phyloP scores from a whole-genome alignment of 2,113 vertebrate genomes.

The Colius striatus region DNA sequence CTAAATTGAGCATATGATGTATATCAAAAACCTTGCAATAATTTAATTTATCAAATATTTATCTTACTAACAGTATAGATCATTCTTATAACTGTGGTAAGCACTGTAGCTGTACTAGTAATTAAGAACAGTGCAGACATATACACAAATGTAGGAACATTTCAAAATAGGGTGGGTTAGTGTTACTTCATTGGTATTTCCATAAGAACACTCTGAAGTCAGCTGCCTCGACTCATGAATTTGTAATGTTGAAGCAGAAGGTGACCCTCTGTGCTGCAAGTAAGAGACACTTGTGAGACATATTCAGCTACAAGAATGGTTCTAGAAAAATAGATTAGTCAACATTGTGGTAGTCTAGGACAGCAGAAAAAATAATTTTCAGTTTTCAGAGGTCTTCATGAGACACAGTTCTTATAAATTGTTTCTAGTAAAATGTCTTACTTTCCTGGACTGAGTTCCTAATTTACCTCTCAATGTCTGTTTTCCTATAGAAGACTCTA shows the following conservation, averaged over 20 bases:
- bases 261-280: neutral
- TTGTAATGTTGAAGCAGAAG: neutral
- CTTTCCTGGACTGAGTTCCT: neutral
- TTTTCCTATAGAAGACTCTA: neutral
- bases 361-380: neutral
- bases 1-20: neutral
- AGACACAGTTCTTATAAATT: neutral
- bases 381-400: neutral
- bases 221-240: neutral
- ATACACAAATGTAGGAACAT: neutral
- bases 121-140: neutral
- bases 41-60: slow-evolving; percentile 47
- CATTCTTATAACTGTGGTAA: neutral
- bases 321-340: neutral
- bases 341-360: neutral
- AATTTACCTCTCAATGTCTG: neutral
- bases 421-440: neutral
- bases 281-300: neutral
- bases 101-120: neutral
- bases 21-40: neutral
- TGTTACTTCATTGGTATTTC: neutral
- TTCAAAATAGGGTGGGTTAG: neutral
- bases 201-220: neutral
- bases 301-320: neutral
- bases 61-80: neutral